Percentiles rank a stretch among this genome's conserved stretches.
These are phyloP conservation scores for Parasteatoda lunata DNA, from an alignment of 2,888 invertebrate species.

Conservation along the genomic window DNA sequence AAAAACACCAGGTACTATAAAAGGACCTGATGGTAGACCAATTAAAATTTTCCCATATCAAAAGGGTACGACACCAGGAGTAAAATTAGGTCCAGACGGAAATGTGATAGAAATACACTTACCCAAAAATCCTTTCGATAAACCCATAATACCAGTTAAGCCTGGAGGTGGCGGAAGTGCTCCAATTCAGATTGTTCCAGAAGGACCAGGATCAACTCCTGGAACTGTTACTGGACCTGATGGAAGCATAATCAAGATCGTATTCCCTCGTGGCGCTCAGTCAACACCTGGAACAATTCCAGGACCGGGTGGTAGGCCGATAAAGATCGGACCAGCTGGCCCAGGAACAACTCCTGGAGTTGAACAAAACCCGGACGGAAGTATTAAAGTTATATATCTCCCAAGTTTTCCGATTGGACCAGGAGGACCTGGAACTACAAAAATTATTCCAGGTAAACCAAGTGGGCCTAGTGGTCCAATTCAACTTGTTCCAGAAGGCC, in stretches of 20 bases:
- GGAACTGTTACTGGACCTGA: background rate
- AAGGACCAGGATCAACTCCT: background rate
- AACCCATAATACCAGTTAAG: background rate
- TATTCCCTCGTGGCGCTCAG: background rate
- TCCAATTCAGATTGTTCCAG: background rate
- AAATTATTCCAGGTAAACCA: background rate
- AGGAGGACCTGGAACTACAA: background rate
- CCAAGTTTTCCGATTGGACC: background rate
- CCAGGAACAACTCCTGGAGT: background rate
- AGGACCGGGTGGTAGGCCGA: background rate
- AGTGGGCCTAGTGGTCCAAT: background rate
- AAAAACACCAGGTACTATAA: background rate
- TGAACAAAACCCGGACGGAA: background rate
- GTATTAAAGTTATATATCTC: background rate
- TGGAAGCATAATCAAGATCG: background rate
- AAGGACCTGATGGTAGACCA: background rate
- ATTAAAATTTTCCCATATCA: background rate
- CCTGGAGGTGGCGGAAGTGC: background rate
- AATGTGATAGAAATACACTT: background rate
- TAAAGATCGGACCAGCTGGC: background rate
- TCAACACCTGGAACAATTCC: background rate
- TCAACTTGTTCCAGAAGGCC: constrained; percentile 19
- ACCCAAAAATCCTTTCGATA: background rate
- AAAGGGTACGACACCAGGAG: background rate
- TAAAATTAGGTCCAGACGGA: background rate